Evolutionary conservation across 2,888 invertebrate species (phyloP).

Genomic region (Trichopoda pennipes): DNA sequence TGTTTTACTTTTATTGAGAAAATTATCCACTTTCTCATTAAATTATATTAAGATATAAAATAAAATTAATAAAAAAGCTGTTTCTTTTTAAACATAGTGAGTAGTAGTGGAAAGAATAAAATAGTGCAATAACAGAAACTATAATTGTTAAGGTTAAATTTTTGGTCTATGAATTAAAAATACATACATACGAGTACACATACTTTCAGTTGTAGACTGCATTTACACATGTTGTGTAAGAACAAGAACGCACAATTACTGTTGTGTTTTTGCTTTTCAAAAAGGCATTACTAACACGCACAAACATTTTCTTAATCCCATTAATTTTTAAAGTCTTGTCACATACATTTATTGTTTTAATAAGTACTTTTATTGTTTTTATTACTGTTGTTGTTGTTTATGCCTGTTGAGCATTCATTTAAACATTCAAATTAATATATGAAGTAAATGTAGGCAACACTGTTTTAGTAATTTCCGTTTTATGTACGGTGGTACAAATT

Average conservation of each 20-base stretch:
- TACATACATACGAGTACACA: not conserved
- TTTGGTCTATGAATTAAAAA: slow-evolving; percentile 17
- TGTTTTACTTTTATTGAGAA: not conserved
- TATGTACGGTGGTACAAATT: slow-evolving; percentile 5
- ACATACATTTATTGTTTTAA: slow-evolving; percentile 16
- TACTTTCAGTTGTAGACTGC: not conserved
- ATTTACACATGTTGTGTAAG: slow-evolving; percentile 3
- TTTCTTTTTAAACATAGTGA: not conserved
- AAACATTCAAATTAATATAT: not conserved
- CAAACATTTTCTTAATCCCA: slow-evolving; percentile 25
- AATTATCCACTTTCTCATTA: not conserved
- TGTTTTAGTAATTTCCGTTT: slow-evolving; percentile 63
- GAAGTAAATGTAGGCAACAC: slow-evolving; percentile 61
- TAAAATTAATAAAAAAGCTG: not conserved
- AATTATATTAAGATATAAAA: slow-evolving; percentile 23
- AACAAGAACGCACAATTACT: not conserved
- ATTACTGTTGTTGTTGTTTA: slow-evolving; percentile 10
- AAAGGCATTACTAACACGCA: not conserved
- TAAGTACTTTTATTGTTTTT: too few relatives aligned
- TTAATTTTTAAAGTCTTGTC: slow-evolving; percentile 44
- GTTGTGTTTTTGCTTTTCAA: slow-evolving; percentile 10
- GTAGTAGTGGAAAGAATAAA: not conserved
- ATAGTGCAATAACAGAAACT: not conserved
- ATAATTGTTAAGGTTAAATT: slow-evolving; percentile 42
- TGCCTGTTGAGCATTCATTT: slow-evolving; percentile 5